These are phyloP conservation scores for Coelopa frigida DNA, from an alignment of 1,140 invertebrate species.

Conservation along the genomic window DNA sequence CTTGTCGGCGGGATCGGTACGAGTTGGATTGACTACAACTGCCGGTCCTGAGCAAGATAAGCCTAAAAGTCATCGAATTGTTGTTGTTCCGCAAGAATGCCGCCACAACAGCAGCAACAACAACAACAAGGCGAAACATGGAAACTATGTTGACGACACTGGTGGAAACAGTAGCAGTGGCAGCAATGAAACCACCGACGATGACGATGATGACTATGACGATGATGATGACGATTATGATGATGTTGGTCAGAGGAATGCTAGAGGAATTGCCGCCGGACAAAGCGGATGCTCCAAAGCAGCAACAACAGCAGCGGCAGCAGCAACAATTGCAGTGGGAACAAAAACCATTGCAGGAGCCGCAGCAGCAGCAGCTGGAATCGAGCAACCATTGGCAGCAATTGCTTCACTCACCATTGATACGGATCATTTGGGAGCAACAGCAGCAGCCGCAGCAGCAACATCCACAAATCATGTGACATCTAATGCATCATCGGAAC, in stretches of 20 bases:
- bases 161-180: slow-evolving; percentile 18
- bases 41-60: slow-evolving; percentile 26
- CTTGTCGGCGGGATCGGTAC: slow-evolving; percentile 17
- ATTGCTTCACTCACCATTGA: too few relatives aligned
- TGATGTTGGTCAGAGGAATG: background rate
- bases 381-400: too few relatives aligned
- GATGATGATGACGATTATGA: slow-evolving; percentile 8
- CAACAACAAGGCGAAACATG: slow-evolving; percentile 5
- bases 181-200: slow-evolving; percentile 7
- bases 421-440: background rate
- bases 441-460: slow-evolving; percentile 1
- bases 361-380: background rate
- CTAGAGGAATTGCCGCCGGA: background rate
- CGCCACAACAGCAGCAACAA: slow-evolving; percentile 1
- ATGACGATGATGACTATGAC: slow-evolving; percentile 19
- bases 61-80: slow-evolving; percentile 14
- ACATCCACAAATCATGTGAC: slow-evolving; percentile 35
- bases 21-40: slow-evolving; percentile 39
- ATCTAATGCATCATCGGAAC: slow-evolving; percentile 34
- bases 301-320: background rate
- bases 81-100: slow-evolving; percentile 8
- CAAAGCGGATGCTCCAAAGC: background rate
- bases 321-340: background rate
- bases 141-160: slow-evolving; percentile 22
- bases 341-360: slow-evolving; percentile 1